Evolutionary conservation across 2,113 vertebrate genomes (phyloP).

Genomic region (Corythaixoides concolor): DNA sequence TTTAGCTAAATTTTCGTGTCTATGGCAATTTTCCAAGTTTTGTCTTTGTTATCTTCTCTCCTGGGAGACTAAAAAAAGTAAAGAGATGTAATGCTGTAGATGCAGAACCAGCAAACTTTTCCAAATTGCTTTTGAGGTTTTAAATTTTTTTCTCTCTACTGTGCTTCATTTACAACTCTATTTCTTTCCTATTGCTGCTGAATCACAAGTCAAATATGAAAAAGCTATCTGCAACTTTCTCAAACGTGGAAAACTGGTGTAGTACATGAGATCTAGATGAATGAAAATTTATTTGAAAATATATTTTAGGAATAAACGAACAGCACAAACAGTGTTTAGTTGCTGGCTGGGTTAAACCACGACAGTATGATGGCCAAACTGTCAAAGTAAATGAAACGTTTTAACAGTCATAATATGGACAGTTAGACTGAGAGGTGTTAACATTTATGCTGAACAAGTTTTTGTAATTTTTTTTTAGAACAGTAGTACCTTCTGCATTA

Average conservation of each 20-base stretch:
- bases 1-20: not conserved
- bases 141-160: not conserved
- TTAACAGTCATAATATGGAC: not conserved
- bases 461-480: not conserved
- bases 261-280: not conserved
- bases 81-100: not conserved
- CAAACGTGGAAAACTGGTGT: not conserved
- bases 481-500: not conserved
- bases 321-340: not conserved
- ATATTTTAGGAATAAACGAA: not conserved
- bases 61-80: not conserved
- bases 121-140: not conserved
- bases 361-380: not conserved
- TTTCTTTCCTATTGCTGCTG: not conserved
- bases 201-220: not conserved
- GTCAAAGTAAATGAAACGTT: not conserved
- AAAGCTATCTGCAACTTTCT: not conserved
- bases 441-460: not conserved
- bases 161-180: not conserved
- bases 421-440: not conserved
- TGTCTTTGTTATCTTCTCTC: not conserved
- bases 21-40: not conserved
- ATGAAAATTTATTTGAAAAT: not conserved
- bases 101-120: not conserved
- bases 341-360: too few species aligned